Base-by-base conservation (phyloP, 2,113 vertebrate genomes). In the Oreochromis spilurus region DNA sequence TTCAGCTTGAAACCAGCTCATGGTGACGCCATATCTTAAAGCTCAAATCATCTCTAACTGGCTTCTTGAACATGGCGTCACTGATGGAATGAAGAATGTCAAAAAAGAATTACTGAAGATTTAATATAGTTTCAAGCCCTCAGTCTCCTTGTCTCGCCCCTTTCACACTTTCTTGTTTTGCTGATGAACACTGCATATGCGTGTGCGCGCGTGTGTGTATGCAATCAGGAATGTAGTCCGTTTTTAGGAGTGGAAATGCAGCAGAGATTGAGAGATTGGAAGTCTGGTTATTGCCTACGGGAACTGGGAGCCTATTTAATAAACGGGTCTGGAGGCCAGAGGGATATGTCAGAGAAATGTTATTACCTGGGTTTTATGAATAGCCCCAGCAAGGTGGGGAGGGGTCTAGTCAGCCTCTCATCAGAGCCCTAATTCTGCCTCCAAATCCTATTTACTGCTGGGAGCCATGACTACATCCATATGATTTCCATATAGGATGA, bases 341-440 rank as follows among this genome's bases (percentile, higher is more conserved):
- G 94, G 91, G 91, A 93, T 81, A 84, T 94, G 93, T 95, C 93
- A 92, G 91, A 90, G 87, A 93, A 94, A 95, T 95, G 83, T 94
- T 94, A 95, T 96, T 94, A 95, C 92, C 93, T 88, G 80, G 84
- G 34, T 88, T 87, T 93, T 95, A 94, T 94, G 93, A 96, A 95
- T 93, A 94, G 90, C 24, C 81, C 77, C 84, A 81, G 89, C 89
- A 92, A 70, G 87, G 34, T 38, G 60, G 87, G 84, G 34, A 21
- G 55, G 75, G 80, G 83, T 93, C 85, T 94, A 95, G 95, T 94
- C 95, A 81, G 54, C 14, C 79, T 86, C 88, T 91, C 89, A 77
- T 82, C 80, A 67, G 58, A 87, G 87, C 50, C n/a, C 24, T 84
- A 82, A 89, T 94, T 91, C 89, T 81, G 48, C 75, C 70, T 87